phyloP scores from a whole-genome alignment of 2,113 vertebrate genomes.

The Cyanocitta stelleri region DNA sequence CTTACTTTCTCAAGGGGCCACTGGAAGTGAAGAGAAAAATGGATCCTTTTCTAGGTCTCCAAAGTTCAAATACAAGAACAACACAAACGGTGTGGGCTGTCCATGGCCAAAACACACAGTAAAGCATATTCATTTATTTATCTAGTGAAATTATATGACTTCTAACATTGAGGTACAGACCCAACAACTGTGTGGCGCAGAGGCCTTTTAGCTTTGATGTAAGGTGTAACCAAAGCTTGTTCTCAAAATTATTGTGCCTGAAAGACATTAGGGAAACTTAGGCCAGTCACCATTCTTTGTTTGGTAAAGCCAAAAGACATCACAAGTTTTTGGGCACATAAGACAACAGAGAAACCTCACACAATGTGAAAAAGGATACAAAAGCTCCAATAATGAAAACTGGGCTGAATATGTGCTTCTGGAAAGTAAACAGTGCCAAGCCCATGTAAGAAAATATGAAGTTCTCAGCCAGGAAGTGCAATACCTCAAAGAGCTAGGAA shows the following conservation, averaged over 20 bases:
- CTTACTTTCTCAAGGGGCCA: neutral
- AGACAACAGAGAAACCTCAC: neutral
- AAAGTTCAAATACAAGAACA: neutral
- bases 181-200: neutral
- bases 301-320: neutral
- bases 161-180: neutral
- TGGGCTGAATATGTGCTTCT: conserved; percentile 95
- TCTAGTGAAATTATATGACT: neutral
- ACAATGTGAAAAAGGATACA: conserved; percentile 82
- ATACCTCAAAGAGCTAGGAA: conserved; percentile 88
- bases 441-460: conserved; percentile 99
- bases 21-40: neutral
- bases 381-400: conserved; percentile 94
- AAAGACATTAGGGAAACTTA: neutral
- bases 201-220: neutral
- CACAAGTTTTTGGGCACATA: neutral
- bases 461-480: conserved; percentile 96
- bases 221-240: neutral
- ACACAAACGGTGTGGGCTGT: neutral
- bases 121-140: neutral
- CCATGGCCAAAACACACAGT: neutral
- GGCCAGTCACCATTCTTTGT: neutral
- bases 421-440: conserved; percentile 94
- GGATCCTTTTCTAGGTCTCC: neutral
- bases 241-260: neutral